Conservation (phyloP, 2,888 invertebrate genomes). For the Podotricha telesiphe region DNA sequence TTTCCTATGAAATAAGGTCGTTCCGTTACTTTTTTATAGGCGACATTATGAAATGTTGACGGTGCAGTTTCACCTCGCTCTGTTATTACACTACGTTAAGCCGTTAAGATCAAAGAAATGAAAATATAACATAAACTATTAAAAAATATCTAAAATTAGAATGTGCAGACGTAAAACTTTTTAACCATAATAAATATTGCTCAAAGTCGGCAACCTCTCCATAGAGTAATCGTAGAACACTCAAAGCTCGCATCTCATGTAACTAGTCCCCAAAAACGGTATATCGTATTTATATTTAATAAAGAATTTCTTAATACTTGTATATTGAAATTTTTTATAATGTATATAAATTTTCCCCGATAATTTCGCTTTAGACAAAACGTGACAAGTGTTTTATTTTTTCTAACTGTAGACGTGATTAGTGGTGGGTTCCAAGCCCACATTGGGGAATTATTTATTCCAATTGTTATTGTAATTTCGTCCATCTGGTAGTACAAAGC, state of each 20-base stretch:
- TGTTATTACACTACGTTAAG: conserved; percentile 5
- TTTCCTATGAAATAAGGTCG: not conserved
- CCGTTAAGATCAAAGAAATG: conserved; percentile 4
- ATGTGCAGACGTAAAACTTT: conserved; percentile 18
- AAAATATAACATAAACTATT: not conserved
- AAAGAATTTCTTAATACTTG: not conserved
- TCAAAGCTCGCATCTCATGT: conserved; percentile 21
- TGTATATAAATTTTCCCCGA: too few relatives aligned
- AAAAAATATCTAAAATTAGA: conserved; percentile 30
- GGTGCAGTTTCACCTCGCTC: conserved; percentile 1
- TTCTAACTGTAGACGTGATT: too few relatives aligned
- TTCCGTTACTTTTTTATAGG: not conserved
- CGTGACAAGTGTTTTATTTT: too few relatives aligned
- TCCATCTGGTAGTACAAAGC: too few relatives aligned
- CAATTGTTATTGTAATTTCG: too few relatives aligned
- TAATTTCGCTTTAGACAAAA: too few relatives aligned
- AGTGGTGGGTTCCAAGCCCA: too few relatives aligned
- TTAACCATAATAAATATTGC: conserved; percentile 32
- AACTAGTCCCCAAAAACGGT: conserved; percentile 4
- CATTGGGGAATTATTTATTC: too few relatives aligned
- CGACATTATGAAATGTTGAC: conserved; percentile 3
- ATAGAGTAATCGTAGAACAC: conserved; percentile 28
- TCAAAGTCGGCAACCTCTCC: conserved; percentile 35
- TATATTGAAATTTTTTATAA: not conserved
- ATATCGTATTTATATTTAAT: not conserved